These are phyloP conservation scores for Plecturocebus donacophilus DNA, from an alignment of 2,113 vertebrate genomes.

Conservation along the genomic window DNA sequence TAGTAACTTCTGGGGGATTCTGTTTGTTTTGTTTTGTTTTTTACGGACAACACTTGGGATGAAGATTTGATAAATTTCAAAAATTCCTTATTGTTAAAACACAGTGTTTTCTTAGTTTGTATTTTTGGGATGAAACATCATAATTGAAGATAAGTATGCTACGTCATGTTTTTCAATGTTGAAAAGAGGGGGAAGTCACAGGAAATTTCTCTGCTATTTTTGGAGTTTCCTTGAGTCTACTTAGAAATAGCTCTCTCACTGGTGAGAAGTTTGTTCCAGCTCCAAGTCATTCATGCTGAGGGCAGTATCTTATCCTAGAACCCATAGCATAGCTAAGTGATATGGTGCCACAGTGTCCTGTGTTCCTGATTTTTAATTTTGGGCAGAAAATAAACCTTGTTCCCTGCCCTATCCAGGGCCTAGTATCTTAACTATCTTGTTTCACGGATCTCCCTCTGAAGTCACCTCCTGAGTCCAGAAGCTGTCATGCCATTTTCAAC, in stretches of 20 bases:
- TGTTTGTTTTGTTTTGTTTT: neutral
- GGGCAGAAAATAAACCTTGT: neutral
- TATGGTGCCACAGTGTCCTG: neutral
- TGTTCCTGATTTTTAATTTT: neutral
- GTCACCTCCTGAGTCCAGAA: neutral
- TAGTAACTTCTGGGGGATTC: neutral
- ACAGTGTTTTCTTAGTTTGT: neutral
- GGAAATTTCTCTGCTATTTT: neutral
- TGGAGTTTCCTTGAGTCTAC: neutral
- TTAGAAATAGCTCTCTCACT: neutral
- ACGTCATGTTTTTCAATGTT: neutral
- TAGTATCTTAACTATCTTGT: neutral
- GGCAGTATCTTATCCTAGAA: neutral
- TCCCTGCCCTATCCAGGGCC: accelerated
- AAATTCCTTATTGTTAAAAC: neutral
- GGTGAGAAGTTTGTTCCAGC: neutral
- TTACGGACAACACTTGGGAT: neutral
- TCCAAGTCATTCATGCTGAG: neutral
- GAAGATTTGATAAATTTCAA: neutral
- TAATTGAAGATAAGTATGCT: neutral
- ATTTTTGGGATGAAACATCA: neutral
- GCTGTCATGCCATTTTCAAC: neutral
- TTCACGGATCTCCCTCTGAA: neutral
- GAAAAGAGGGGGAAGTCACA: neutral
- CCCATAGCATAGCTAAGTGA: neutral